A percentile compares a stretch with the other conserved stretches of the same genome.
Evolutionary conservation across 2,888 invertebrate genomes (phyloP).

Genomic region (Agrotis ipsilon): DNA sequence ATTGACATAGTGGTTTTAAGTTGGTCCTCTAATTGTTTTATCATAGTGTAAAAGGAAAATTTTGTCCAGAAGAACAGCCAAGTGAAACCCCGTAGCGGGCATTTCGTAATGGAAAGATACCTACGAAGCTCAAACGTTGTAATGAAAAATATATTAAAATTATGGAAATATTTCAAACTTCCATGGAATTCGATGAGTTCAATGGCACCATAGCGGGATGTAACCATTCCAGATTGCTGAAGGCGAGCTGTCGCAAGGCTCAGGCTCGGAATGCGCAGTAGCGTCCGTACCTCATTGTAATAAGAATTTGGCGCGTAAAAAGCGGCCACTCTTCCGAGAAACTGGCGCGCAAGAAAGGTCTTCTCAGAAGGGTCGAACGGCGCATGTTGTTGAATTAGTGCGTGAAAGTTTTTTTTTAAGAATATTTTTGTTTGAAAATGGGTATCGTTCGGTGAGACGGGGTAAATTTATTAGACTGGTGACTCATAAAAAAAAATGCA

Average conservation of each 20-base stretch:
- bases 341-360: constrained; percentile 69
- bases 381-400: constrained; percentile 57
- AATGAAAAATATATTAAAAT: constrained; percentile 21
- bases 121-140: not conserved
- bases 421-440: constrained; percentile 28
- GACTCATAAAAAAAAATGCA: not conserved
- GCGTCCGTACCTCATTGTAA: constrained; percentile 71
- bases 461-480: not conserved
- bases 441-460: not conserved
- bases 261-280: constrained; percentile 68
- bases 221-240: constrained; percentile 71
- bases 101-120: no score
- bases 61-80: no score
- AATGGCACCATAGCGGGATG: constrained; percentile 67
- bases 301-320: constrained; percentile 80
- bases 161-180: constrained; percentile 44
- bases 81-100: no score
- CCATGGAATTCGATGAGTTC: constrained; percentile 62
- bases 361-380: constrained; percentile 75
- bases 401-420: constrained; percentile 58
- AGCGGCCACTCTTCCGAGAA: constrained; percentile 75
- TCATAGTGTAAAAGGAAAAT: no score
- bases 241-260: constrained; percentile 61
- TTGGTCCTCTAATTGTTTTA: no score
- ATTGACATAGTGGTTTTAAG: no score